These are phyloP conservation scores for Champsocephalus esox DNA, from an alignment of 2,797 vertebrate genomes.

Conservation along the genomic window DNA sequence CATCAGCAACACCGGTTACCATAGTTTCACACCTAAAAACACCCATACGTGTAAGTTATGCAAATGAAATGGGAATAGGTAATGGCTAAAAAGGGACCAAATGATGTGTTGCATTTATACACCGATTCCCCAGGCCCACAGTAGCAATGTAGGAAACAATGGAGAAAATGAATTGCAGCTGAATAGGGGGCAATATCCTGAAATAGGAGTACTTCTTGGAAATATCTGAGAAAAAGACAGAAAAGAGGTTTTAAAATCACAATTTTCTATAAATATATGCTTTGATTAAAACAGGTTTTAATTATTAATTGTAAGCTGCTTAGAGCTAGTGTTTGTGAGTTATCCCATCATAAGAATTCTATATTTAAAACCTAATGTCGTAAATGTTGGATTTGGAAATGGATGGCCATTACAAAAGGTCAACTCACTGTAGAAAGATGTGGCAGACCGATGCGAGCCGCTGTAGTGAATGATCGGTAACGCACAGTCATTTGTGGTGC, in stretches of 20 bases:
- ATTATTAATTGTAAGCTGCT: too few relatives aligned
- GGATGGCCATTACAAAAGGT: too few relatives aligned
- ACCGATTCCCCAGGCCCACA: not conserved
- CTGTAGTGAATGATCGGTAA: too few relatives aligned
- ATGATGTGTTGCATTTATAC: not conserved
- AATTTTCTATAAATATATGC: too few relatives aligned
- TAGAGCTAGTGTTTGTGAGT: too few relatives aligned
- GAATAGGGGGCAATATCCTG: conserved; percentile 2
- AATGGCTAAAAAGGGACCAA: not conserved
- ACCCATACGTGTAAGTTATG: not conserved
- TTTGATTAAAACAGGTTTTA: too few relatives aligned
- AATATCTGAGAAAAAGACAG: conserved; percentile 6
- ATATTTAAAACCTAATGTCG: too few relatives aligned
- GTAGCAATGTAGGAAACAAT: not conserved
- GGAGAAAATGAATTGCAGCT: not conserved
- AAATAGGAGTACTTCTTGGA: not conserved
- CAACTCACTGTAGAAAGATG: too few relatives aligned
- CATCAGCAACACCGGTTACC: not conserved
- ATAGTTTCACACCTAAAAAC: not conserved
- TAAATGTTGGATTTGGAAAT: too few relatives aligned
- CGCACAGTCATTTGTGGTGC: too few relatives aligned
- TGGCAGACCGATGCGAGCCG: too few relatives aligned
- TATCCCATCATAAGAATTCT: too few relatives aligned
- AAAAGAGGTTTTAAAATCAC: not conserved
- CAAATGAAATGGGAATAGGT: not conserved